Percentiles rank a stretch among this genome's conserved stretches.
phyloP scores from a whole-genome alignment of 2,888 invertebrate species.

The Drosophila bunnanda region DNA sequence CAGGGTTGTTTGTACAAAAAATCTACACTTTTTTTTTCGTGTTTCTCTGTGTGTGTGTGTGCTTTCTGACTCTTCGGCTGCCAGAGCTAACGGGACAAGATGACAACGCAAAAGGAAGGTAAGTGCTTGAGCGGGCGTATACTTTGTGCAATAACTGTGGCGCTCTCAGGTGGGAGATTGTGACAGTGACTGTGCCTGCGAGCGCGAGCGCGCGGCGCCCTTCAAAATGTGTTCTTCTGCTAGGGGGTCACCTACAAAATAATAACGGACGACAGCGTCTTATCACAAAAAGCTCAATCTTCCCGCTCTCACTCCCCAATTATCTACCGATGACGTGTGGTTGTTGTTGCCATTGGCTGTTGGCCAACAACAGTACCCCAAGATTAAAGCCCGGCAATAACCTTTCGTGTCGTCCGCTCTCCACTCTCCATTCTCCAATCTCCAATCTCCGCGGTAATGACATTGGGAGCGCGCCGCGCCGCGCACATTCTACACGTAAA shows the following conservation, averaged over 20 bases:
- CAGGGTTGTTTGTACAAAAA: neutral
- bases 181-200: conserved; percentile 2
- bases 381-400: conserved; percentile 47
- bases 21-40: neutral
- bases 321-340: conserved; percentile 44
- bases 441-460: conserved; percentile 51
- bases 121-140: conserved; percentile 10
- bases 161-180: conserved; percentile 27
- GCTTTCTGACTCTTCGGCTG: neutral
- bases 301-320: conserved; percentile 28
- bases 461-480: conserved; percentile 56
- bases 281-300: conserved; percentile 44
- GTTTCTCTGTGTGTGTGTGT: neutral
- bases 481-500: conserved; percentile 26
- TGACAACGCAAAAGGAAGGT: conserved; percentile 42
- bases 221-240: conserved; percentile 66
- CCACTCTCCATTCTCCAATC: conserved; percentile 22
- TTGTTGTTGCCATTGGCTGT: conserved; percentile 10
- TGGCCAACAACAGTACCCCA: conserved; percentile 4
- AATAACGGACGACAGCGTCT: conserved; percentile 24
- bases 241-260: conserved; percentile 74
- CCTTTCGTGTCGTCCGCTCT: conserved; percentile 24
- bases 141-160: conserved; percentile 30
- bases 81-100: conserved; percentile 20
- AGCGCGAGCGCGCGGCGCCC: conserved; percentile 49